Conservation (phyloP, 23 tunicate species). For the Clavelina lepadiformis region DNA sequence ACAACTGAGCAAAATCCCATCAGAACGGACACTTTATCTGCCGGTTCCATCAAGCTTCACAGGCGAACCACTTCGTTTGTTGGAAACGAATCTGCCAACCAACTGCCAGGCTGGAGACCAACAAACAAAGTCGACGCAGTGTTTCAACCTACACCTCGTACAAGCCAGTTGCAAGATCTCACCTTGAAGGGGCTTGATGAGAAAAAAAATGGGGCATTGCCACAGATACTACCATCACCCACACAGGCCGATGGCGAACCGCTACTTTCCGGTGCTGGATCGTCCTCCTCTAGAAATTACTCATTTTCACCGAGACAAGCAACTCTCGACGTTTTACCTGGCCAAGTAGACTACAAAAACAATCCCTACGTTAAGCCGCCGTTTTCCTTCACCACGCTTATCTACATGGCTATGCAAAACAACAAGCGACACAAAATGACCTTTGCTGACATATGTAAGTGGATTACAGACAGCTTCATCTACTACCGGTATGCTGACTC, state of each 20-base stretch:
- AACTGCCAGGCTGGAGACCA: not conserved
- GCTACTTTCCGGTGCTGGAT: not conserved
- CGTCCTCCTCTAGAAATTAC: conserved; percentile 10
- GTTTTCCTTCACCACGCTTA: conserved; percentile 40
- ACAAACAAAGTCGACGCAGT: not conserved
- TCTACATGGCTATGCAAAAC: conserved; percentile 72
- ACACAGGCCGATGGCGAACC: no score
- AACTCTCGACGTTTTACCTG: conserved; percentile 36
- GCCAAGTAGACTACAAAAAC: conserved; percentile 71
- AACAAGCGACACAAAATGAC: conserved; percentile 34
- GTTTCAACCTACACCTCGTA: not conserved
- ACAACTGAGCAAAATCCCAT: not conserved
- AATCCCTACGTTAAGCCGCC: conserved; percentile 75
- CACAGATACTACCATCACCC: no score
- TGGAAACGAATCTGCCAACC: not conserved
- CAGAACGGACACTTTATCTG: not conserved
- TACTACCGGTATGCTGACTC: conserved; percentile 68
- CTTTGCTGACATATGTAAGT: conserved; percentile 47
- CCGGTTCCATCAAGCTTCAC: not conserved
- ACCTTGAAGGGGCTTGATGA: not conserved
- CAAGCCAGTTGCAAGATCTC: not conserved
- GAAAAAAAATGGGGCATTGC: not conserved
- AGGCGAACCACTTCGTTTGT: not conserved
- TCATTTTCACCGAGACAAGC: conserved; percentile 40
- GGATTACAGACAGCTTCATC: conserved; percentile 82